phyloP scores from a whole-genome alignment of 2,797 vertebrate species.

The Clamator glandarius region DNA sequence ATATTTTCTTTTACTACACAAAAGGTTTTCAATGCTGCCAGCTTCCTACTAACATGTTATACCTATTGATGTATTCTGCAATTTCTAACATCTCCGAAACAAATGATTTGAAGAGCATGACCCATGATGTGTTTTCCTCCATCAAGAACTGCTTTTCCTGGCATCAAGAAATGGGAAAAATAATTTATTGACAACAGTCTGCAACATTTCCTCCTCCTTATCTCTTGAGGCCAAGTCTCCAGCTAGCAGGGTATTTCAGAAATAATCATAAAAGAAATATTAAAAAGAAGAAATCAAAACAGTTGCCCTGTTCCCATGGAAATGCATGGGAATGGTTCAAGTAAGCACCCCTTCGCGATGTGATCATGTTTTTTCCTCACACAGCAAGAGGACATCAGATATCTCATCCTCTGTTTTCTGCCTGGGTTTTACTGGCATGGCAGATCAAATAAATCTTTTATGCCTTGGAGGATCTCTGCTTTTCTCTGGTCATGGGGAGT shows the following conservation, averaged over 20 bases:
- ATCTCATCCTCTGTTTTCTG: neutral
- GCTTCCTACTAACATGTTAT: neutral
- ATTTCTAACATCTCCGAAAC: neutral
- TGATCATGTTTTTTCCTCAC: neutral
- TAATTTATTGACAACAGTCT: neutral
- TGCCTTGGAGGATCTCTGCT: neutral
- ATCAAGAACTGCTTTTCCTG: slow-evolving; percentile 49
- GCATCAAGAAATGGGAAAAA: slow-evolving; percentile 41
- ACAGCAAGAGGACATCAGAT: neutral
- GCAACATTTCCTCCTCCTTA: slow-evolving; percentile 42
- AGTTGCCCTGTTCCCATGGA: neutral
- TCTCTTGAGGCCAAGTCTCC: slow-evolving; percentile 21
- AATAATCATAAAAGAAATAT: neutral
- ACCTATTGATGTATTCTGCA: neutral
- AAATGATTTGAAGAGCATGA: neutral
- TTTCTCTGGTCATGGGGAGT: neutral
- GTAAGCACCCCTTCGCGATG: fast-evolving
- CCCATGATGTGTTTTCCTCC: neutral
- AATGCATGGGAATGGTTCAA: slow-evolving; percentile 13
- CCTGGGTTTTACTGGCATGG: neutral
- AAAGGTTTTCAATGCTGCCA: neutral
- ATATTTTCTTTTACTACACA: neutral
- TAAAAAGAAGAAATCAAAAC: neutral
- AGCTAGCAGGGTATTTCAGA: slow-evolving; percentile 10
- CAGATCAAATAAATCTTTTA: neutral